Base-by-base conservation (phyloP, 2,888 invertebrate genomes). In the Chloromyia formosa region DNA sequence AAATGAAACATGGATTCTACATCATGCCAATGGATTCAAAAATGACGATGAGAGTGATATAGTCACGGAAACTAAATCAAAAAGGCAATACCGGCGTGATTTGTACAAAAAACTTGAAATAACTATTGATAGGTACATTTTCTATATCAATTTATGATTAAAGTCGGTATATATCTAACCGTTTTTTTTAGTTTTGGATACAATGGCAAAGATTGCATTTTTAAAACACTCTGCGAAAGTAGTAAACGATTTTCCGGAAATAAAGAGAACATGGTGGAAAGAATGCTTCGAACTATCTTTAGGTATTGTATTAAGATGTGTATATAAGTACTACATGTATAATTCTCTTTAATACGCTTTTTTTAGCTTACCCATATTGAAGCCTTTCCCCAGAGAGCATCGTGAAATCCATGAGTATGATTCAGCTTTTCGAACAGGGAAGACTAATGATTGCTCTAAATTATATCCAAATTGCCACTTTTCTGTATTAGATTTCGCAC, bases 211-310 rank as follows among this genome's bases (percentile, higher is more conserved):
- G 87, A 89, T 35, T 94, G 94, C 80, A 87, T 94, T 42, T 82
- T 92, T 74, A 89, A 91, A 69, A 89, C 93, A 0, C 85, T 94
- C 0, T 94, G 94, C 82, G 94, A 94, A 81, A 90, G 92, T 9
- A 89, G 90, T 0, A 90, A 90, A 76, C 87, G 89, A n/a, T 87
- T 93, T 23, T 87, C 89, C 56, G 88, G 90, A 0, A 88, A 88
- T 74, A 90, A 90, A 66, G 87, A 86, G 66, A 90, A 90, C 75
- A 88, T 92, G 86, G 83, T 92, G 2, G 89, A 92, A 72, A 92
- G 93, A 82, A 89, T 93, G 86, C 87, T 93, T 78, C 87, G 91
- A 77, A 89, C 88, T 23, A 85, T 93, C 35, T 93, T 93, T 80
- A 88, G 90, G 93, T 93, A 83, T 88, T 88, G 16, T 18, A 7